These are phyloP conservation scores for Micromesistius poutassou DNA, from an alignment of 2,797 vertebrate species.

Conservation along the genomic window DNA sequence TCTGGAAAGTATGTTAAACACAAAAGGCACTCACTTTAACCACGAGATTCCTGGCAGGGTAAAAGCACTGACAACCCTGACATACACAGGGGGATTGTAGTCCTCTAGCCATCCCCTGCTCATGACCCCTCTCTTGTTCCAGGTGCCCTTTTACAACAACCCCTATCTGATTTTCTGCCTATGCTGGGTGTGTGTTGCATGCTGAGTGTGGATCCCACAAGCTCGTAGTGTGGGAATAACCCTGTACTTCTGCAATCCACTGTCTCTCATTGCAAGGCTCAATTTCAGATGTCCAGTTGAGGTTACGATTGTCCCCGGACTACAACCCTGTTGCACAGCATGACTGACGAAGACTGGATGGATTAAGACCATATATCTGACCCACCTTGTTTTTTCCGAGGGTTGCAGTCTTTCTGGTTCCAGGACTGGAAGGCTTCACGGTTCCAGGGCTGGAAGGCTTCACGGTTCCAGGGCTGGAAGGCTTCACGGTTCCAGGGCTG, in stretches of 20 bases:
- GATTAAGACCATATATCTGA: constrained; percentile 1
- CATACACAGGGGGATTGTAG: neutral
- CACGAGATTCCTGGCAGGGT: neutral
- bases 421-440: constrained; percentile 1
- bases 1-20: constrained; percentile 47
- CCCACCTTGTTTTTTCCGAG: constrained; percentile 80
- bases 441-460: constrained; percentile 24
- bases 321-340: neutral
- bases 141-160: constrained; percentile 31
- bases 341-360: neutral
- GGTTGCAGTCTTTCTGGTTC: constrained; percentile 16
- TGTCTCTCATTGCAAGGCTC: neutral
- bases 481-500: constrained; percentile 11
- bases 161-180: constrained; percentile 44
- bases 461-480: neutral
- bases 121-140: constrained; percentile 36
- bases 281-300: neutral
- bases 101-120: constrained; percentile 33
- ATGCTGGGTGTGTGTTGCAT: constrained; percentile 27
- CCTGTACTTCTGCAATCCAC: neutral
- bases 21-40: constrained; percentile 1
- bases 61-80: constrained; percentile 1
- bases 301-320: neutral
- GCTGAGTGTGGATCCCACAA: neutral
- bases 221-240: neutral